These are phyloP conservation scores for Pelvicachromis taeniatus DNA, from an alignment of 2,113 vertebrate genomes.

Conservation along the genomic window DNA sequence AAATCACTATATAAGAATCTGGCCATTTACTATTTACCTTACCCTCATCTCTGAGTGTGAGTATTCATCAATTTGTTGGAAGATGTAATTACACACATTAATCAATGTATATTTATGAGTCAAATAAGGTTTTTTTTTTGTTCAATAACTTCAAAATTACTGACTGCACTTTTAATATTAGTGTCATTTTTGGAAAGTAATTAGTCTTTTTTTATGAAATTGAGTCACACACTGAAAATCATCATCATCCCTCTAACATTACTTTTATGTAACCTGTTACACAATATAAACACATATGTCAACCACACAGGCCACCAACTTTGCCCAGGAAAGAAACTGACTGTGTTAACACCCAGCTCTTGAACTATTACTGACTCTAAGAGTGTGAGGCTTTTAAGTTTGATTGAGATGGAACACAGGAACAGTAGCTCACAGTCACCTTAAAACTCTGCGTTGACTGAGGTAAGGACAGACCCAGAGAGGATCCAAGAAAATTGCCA, in stretches of 20 bases:
- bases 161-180: background rate
- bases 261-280: background rate
- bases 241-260: background rate
- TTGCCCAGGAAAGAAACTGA: background rate
- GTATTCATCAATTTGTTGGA: background rate
- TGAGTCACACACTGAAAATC: background rate
- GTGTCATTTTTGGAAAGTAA: background rate
- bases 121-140: background rate
- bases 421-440: background rate
- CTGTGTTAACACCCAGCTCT: background rate
- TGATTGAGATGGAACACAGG: background rate
- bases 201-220: background rate
- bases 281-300: background rate
- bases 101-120: too few relatives aligned
- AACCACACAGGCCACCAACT: background rate
- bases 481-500: background rate
- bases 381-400: background rate
- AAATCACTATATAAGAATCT: background rate
- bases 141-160: background rate
- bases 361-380: background rate
- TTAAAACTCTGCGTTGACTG: background rate
- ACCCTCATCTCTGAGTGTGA: too few relatives aligned
- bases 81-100: too few relatives aligned
- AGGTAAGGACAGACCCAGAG: background rate
- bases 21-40: too few relatives aligned